phyloP scores from a whole-genome alignment of 2,113 vertebrate genomes.

The Sorex araneus region DNA sequence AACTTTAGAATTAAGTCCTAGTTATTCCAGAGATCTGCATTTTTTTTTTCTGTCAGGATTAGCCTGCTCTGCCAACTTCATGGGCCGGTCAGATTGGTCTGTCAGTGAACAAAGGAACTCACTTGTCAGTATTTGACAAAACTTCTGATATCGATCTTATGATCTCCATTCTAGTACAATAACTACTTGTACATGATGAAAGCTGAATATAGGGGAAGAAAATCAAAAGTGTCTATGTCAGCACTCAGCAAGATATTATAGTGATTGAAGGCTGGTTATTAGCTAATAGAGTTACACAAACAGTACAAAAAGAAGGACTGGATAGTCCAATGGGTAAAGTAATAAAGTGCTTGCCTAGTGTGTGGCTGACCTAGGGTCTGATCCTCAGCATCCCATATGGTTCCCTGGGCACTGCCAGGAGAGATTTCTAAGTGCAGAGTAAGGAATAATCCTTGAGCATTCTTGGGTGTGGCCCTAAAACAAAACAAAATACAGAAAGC shows the following conservation, averaged over 20 bases:
- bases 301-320: no score
- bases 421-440: no score
- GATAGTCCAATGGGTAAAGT: no score
- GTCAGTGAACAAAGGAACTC: conserved; percentile 3
- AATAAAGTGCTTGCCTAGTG: no score
- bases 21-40: not conserved
- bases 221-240: not conserved
- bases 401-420: no score
- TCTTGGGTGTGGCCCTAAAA: not conserved
- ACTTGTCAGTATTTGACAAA: not conserved
- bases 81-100: not conserved
- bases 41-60: not conserved
- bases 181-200: not conserved
- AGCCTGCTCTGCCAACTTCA: not conserved
- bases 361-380: no score
- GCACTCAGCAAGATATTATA: not conserved
- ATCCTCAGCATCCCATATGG: no score
- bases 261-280: not conserved
- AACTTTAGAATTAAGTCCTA: not conserved
- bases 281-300: not conserved
- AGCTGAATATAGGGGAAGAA: not conserved
- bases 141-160: not conserved
- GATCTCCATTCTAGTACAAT: not conserved
- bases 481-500: not conserved
- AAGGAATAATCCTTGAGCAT: no score